These are phyloP conservation scores for Crotalus tigris DNA, from an alignment of 2,113 vertebrate genomes.

Conservation along the genomic window DNA sequence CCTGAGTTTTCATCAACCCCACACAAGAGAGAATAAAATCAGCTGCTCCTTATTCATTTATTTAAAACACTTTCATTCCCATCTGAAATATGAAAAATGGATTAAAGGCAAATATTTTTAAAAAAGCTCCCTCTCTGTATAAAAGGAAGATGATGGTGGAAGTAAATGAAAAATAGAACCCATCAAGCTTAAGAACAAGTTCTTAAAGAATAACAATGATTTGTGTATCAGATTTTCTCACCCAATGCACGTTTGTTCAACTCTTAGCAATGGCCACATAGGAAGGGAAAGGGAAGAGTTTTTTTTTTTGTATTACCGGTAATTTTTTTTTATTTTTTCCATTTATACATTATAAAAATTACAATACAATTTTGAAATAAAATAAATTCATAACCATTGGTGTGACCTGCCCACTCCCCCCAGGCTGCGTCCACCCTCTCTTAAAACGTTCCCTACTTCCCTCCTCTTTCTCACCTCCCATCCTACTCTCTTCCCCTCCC, in stretches of 20 bases:
- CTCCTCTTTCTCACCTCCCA: no score
- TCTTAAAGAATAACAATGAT: neutral
- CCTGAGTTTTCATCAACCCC: neutral
- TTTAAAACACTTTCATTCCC: neutral
- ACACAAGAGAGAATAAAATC: fast-evolving
- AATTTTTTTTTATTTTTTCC: no score
- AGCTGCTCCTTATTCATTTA: neutral
- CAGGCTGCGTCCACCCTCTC: no score
- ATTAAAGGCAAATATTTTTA: neutral
- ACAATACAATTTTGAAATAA: no score
- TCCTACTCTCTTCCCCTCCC: no score
- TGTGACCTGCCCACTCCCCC: no score
- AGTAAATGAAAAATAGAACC: neutral
- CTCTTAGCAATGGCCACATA: neutral
- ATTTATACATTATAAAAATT: no score
- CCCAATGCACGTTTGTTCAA: neutral
- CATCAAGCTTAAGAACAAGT: neutral
- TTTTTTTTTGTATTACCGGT: no score
- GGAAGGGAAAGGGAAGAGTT: neutral
- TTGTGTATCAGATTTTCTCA: neutral
- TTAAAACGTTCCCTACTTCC: no score
- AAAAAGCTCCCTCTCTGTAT: neutral
- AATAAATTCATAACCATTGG: no score
- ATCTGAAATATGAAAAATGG: neutral
- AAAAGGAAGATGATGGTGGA: neutral